phyloP scores from a whole-genome alignment of 2,113 vertebrate genomes.

The Tauraco erythrolophus region DNA sequence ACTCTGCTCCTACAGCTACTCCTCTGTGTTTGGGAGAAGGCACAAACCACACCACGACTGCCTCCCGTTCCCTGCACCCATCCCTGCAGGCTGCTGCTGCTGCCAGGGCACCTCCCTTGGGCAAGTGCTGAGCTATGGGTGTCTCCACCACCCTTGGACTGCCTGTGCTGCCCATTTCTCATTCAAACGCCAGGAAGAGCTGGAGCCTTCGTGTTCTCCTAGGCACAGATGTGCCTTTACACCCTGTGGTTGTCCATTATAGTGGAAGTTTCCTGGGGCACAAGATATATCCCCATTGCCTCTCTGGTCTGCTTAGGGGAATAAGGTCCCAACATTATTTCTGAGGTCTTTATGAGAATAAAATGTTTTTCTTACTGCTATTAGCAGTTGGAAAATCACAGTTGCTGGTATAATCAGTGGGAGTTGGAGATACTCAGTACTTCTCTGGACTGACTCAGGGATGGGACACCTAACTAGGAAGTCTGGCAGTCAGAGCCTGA shows the following conservation, averaged over 20 bases:
- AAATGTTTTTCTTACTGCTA: background rate
- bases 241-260: background rate
- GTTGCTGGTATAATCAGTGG: background rate
- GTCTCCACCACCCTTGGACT: background rate
- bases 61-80: background rate
- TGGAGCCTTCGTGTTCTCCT: background rate
- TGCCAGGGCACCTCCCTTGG: background rate
- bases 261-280: background rate
- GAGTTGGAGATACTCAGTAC: background rate
- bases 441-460: background rate
- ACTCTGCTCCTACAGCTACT: background rate
- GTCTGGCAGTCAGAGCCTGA: background rate
- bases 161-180: background rate
- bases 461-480: background rate
- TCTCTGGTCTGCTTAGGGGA: accelerated
- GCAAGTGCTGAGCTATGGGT: background rate
- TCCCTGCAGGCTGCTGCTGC: accelerated
- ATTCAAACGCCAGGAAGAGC: accelerated
- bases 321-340: background rate
- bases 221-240: background rate
- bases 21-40: background rate
- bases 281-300: background rate
- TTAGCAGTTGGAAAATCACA: background rate
- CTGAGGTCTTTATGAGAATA: background rate
- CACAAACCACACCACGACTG: accelerated